Evolutionary conservation across 2,797 vertebrate species (phyloP).

Genomic region (Sitta carolinensis): DNA sequence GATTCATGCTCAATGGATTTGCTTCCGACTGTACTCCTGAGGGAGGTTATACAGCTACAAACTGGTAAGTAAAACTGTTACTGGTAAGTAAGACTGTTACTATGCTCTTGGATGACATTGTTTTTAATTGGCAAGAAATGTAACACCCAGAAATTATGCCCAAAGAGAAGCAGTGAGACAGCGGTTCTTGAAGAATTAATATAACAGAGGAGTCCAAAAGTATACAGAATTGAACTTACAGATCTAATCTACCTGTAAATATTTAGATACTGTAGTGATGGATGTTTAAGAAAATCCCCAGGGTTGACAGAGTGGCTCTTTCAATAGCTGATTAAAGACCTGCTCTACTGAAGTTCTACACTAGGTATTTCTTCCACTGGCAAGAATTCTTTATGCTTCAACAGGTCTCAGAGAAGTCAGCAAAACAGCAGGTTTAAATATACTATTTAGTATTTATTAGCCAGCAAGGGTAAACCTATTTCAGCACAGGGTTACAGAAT

Average conservation of each 20-base stretch:
- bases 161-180: background rate
- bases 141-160: background rate
- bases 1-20: background rate
- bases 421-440: background rate
- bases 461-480: background rate
- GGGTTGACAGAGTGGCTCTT: background rate
- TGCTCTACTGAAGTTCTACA: background rate
- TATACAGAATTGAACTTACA: background rate
- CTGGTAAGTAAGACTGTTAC: background rate
- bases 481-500: background rate
- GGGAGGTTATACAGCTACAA: background rate
- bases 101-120: background rate
- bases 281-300: background rate
- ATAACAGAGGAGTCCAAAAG: background rate
- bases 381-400: background rate
- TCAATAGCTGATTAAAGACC: background rate
- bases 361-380: background rate
- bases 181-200: background rate
- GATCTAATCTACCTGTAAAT: background rate
- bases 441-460: background rate
- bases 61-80: background rate
- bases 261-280: background rate
- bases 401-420: background rate
- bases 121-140: background rate
- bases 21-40: background rate